phyloP scores from a whole-genome alignment of 1,140 invertebrate genomes.

The Druon quercuslanigerum region DNA sequence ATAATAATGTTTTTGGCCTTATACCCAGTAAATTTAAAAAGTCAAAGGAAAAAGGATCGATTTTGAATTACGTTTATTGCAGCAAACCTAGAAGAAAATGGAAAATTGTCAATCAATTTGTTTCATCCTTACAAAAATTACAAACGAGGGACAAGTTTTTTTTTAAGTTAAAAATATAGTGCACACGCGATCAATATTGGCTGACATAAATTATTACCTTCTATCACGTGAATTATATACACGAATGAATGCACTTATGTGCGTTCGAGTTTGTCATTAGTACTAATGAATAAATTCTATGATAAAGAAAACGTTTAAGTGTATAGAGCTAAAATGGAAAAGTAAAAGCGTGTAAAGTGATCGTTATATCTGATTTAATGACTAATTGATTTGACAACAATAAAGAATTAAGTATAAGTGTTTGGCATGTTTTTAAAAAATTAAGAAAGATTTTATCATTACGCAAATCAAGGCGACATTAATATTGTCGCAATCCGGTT shows the following conservation, averaged over 20 bases:
- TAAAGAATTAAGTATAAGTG: too few species aligned
- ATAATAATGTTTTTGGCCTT: too few species aligned
- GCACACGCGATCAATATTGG: background rate
- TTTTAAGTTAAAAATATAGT: background rate
- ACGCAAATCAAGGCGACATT: too few species aligned
- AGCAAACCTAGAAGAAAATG: too few species aligned
- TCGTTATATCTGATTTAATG: background rate
- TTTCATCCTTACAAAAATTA: too few species aligned
- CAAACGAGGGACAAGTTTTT: background rate
- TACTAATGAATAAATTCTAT: background rate
- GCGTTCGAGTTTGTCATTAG: background rate
- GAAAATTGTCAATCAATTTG: too few species aligned
- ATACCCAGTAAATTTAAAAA: too few species aligned
- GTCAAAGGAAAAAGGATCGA: too few species aligned
- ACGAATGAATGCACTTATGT: background rate
- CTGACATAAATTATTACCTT: slow-evolving; percentile 4
- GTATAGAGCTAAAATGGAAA: background rate
- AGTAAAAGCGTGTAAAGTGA: background rate
- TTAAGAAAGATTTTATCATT: too few species aligned
- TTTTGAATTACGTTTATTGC: too few species aligned
- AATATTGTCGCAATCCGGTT: too few species aligned
- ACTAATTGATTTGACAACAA: background rate
- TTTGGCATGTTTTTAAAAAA: too few species aligned
- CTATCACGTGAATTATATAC: background rate
- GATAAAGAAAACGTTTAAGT: background rate